Evolutionary conservation across 2,888 invertebrate species (phyloP).

Genomic region (Biston betularia): DNA sequence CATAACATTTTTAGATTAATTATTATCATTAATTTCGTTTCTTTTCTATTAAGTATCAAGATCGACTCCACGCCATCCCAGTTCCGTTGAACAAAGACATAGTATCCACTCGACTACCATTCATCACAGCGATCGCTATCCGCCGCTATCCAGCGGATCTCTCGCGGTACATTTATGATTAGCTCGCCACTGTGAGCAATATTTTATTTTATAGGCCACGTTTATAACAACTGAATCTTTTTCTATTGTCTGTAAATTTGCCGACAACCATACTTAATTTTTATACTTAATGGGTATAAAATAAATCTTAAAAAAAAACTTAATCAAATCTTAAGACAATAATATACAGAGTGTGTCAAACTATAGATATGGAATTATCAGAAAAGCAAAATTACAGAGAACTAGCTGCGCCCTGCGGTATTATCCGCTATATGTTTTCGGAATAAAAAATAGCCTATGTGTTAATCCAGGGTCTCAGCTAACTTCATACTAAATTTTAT

Average conservation of each 20-base stretch:
- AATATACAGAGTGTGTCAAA: too few species aligned
- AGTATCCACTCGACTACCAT: constrained; percentile 62
- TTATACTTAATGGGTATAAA: too few species aligned
- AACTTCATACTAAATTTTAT: too few species aligned
- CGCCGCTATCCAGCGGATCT: constrained; percentile 63
- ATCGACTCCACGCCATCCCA: constrained; percentile 45
- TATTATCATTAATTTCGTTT: neutral
- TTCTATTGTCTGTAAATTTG: constrained; percentile 1
- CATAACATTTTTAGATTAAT: neutral
- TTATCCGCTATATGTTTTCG: too few species aligned
- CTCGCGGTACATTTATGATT: constrained; percentile 61
- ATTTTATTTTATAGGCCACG: constrained; percentile 19
- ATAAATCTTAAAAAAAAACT: neutral
- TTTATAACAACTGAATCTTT: neutral
- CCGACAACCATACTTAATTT: neutral
- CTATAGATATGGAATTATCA: too few species aligned
- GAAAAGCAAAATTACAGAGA: too few species aligned
- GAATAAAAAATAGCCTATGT: too few species aligned
- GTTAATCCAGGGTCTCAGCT: too few species aligned
- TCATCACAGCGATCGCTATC: constrained; percentile 74
- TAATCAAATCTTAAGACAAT: too few species aligned
- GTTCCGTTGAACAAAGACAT: constrained; percentile 66
- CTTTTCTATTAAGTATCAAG: neutral
- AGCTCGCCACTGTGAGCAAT: constrained; percentile 63
- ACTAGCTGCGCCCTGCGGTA: too few species aligned